phyloP scores from a whole-genome alignment of 64 coral and sea anemone species.

The Stylophora pistillata region DNA sequence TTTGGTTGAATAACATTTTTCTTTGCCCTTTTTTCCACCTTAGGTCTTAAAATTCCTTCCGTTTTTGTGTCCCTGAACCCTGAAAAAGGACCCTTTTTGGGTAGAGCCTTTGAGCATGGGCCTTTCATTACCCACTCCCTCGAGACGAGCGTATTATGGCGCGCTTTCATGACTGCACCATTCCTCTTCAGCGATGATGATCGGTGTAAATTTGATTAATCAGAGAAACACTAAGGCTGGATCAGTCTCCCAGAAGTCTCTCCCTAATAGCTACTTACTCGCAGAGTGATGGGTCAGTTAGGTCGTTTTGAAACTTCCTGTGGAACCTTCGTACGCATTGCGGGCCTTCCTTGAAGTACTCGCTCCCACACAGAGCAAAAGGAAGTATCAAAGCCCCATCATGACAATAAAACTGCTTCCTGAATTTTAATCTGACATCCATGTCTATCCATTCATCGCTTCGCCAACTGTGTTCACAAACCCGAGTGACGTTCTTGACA shows the following conservation, averaged over 20 bases:
- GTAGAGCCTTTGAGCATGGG: too few relatives aligned
- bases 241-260: neutral
- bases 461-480: conserved; percentile 37
- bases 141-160: too few relatives aligned
- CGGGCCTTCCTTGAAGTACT: neutral
- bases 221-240: neutral
- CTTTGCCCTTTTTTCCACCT: too few relatives aligned
- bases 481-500: conserved; percentile 13
- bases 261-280: neutral
- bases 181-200: neutral
- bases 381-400: conserved; percentile 22
- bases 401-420: conserved; percentile 22
- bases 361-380: neutral
- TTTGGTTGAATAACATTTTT: too few relatives aligned
- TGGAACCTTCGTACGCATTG: conserved; percentile 18
- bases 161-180: neutral
- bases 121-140: too few relatives aligned
- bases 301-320: neutral
- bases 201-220: neutral
- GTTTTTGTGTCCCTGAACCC: too few relatives aligned
- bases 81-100: too few relatives aligned
- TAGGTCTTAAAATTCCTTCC: too few relatives aligned
- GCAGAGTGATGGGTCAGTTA: conserved; percentile 20
- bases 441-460: conserved; percentile 12
- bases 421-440: conserved; percentile 22